Percentiles rank a stretch among this genome's conserved stretches.
These are phyloP conservation scores for Drosophila mulleri DNA, from an alignment of 2,888 invertebrate species.

Conservation along the genomic window DNA sequence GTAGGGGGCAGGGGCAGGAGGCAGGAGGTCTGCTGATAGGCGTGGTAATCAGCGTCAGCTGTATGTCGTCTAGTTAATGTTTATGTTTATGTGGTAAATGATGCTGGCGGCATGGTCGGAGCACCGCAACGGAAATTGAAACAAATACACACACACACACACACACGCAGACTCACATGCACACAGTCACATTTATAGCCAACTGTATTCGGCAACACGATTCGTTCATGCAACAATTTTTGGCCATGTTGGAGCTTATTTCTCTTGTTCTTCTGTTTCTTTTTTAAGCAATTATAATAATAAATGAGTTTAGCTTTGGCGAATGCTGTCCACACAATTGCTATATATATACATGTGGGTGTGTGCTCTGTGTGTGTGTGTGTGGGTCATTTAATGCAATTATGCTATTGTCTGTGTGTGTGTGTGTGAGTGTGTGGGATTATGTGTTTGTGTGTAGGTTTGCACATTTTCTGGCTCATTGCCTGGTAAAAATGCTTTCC, in stretches of 20 bases:
- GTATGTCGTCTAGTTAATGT: slow-evolving; percentile 41
- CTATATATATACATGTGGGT: slow-evolving; percentile 1
- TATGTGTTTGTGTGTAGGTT: slow-evolving; percentile 32
- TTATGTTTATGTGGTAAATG: slow-evolving; percentile 68
- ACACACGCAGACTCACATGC: slow-evolving; percentile 16
- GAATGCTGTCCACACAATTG: slow-evolving; percentile 28
- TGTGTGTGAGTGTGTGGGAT: slow-evolving; percentile 43
- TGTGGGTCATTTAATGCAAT: slow-evolving; percentile 62
- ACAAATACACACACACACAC: slow-evolving; percentile 21
- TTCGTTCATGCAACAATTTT: slow-evolving; percentile 49
- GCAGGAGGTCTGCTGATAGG: not conserved
- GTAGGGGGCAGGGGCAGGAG: not conserved
- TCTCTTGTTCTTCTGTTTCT: slow-evolving; percentile 6
- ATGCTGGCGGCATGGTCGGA: slow-evolving; percentile 40
- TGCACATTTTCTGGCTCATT: slow-evolving; percentile 53
- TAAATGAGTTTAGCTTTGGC: slow-evolving; percentile 62
- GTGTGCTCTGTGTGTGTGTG: not conserved
- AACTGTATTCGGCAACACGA: slow-evolving; percentile 25
- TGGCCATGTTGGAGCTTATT: not conserved
- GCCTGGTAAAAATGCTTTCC: slow-evolving; percentile 4
- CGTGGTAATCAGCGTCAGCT: slow-evolving; percentile 13
- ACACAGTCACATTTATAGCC: not conserved
- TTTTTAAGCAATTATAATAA: slow-evolving; percentile 73
- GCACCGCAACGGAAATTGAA: slow-evolving; percentile 46
- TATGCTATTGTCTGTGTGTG: slow-evolving; percentile 31